Evolutionary conservation across 2,113 vertebrate genomes (phyloP).

Genomic region (Erinaceus europaeus): DNA sequence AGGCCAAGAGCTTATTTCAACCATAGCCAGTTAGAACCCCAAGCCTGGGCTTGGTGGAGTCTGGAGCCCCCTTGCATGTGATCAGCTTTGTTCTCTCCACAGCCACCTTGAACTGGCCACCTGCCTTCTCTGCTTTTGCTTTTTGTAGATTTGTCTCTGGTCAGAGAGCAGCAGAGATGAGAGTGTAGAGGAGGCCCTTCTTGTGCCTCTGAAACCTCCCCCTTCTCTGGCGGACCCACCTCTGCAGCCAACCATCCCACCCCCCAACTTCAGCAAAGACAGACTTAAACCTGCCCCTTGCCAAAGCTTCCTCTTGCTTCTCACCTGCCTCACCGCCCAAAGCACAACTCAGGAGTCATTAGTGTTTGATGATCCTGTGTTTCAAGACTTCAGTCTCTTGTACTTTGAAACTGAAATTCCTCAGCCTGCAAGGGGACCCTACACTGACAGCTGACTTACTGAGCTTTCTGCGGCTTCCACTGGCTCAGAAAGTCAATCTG

Average conservation of each 20-base stretch:
- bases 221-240: conserved; percentile 2
- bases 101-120: not conserved
- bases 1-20: too few relatives aligned
- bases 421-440: conserved; percentile 73
- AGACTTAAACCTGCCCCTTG: too few relatives aligned
- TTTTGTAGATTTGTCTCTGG: not conserved
- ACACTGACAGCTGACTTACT: conserved; percentile 79
- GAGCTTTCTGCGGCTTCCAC: conserved; percentile 76
- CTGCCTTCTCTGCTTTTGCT: not conserved
- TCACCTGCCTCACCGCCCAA: conserved; percentile 54
- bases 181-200: accelerated
- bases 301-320: too few relatives aligned
- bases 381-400: conserved; percentile 78
- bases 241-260: not conserved
- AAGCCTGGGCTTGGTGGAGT: too few relatives aligned
- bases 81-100: not conserved
- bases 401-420: conserved; percentile 84
- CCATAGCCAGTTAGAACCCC: too few relatives aligned
- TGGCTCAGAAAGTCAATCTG: conserved; percentile 75
- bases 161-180: not conserved
- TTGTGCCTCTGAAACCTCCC: conserved; percentile 10
- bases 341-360: conserved; percentile 74
- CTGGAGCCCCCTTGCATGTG: not conserved
- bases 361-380: conserved; percentile 81
- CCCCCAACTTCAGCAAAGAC: not conserved